These are phyloP conservation scores for Psittacula echo DNA, from an alignment of 2,797 vertebrate genomes.

Conservation along the genomic window DNA sequence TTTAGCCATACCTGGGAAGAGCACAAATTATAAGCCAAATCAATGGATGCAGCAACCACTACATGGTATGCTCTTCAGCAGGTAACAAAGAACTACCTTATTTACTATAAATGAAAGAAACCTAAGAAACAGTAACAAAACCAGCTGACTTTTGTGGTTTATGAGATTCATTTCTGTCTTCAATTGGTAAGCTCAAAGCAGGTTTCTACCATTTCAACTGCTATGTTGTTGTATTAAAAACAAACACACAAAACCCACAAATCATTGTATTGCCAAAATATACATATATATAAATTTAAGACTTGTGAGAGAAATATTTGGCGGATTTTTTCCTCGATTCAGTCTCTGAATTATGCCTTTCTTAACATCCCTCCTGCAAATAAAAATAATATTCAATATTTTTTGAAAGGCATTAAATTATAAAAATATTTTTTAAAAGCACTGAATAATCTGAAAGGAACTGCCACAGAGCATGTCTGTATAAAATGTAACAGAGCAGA, in stretches of 20 bases:
- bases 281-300: background rate
- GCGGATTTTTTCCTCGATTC: background rate
- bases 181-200: background rate
- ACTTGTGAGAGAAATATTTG: background rate
- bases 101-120: background rate
- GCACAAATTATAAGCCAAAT: background rate
- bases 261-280: accelerated
- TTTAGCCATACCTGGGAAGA: background rate
- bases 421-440: background rate
- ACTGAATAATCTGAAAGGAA: background rate
- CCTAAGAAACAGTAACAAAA: background rate
- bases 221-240: background rate
- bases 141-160: background rate
- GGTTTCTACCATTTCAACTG: background rate
- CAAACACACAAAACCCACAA: background rate
- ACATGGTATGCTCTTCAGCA: background rate
- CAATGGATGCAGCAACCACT: background rate
- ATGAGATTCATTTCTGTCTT: background rate
- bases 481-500: background rate
- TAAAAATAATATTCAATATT: background rate
- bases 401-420: background rate
- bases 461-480: background rate
- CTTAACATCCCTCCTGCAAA: background rate
- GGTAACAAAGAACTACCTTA: background rate
- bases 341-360: background rate